Evolutionary conservation across 2,113 vertebrate species (phyloP).

Genomic region (Tauraco erythrolophus): DNA sequence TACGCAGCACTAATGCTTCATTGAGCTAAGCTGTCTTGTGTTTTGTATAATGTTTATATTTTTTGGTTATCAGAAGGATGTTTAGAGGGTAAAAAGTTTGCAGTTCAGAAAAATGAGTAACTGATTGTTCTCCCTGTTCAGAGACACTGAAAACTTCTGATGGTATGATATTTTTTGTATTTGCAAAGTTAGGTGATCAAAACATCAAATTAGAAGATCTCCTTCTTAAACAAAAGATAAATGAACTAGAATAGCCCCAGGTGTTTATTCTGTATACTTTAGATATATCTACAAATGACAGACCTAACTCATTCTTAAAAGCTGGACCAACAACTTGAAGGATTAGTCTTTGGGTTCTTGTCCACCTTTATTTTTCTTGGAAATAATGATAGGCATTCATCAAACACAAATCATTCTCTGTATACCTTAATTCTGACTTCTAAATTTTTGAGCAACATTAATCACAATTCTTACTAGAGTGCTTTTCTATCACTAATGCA

Average conservation of each 20-base stretch:
- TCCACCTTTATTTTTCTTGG: background rate
- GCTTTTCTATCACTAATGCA: background rate
- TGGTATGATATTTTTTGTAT: background rate
- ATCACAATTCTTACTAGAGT: background rate
- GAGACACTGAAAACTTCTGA: background rate
- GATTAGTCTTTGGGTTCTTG: background rate
- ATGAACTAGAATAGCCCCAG: background rate
- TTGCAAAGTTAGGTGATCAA: background rate
- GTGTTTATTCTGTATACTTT: background rate
- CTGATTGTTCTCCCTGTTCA: background rate
- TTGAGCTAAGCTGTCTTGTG: background rate
- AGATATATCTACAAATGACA: background rate
- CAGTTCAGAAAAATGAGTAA: background rate
- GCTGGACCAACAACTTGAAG: background rate
- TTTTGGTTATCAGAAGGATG: background rate
- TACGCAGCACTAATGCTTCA: conserved; percentile 39
- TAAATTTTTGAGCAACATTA: background rate
- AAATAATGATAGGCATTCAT: background rate
- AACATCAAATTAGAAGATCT: background rate
- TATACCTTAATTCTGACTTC: background rate
- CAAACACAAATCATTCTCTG: background rate
- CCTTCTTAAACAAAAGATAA: background rate
- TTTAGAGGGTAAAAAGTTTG: conserved; percentile 15
- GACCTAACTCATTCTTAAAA: background rate
- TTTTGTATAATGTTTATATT: background rate